Evolutionary conservation across 1,140 invertebrate species (phyloP).

Genomic region (Carposina sasakii): DNA sequence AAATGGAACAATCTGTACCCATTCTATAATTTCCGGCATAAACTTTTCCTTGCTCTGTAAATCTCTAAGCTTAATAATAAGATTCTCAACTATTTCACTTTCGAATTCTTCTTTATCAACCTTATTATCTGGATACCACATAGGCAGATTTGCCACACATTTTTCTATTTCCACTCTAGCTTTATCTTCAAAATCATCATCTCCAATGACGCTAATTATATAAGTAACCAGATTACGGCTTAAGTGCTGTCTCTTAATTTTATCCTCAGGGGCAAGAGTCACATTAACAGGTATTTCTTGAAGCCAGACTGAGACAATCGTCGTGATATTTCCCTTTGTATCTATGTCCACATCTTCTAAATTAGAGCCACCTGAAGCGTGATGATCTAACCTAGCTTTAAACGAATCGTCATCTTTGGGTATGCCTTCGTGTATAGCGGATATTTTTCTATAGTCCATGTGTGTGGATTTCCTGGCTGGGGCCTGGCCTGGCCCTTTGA

Average conservation of each 20-base stretch:
- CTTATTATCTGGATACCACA: conserved; percentile 26
- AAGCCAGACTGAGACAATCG: too few species aligned
- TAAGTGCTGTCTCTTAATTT: conserved; percentile 18
- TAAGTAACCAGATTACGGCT: too few species aligned
- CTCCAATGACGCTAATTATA: conserved; percentile 18
- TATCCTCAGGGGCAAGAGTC: conserved; percentile 13
- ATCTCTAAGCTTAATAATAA: conserved; percentile 18
- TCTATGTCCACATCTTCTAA: too few species aligned
- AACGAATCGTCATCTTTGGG: too few species aligned
- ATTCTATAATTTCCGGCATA: conserved; percentile 12
- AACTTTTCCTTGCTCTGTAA: conserved; percentile 12
- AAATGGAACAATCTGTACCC: neutral
- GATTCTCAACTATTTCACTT: conserved; percentile 18
- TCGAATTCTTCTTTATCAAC: conserved; percentile 18
- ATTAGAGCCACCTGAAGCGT: too few species aligned
- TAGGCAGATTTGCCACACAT: conserved; percentile 25
- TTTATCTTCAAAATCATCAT: conserved; percentile 22
- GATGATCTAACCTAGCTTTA: too few species aligned
- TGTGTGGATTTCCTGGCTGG: too few species aligned
- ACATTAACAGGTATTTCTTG: conserved; percentile 26
- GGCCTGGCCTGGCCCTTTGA: too few species aligned
- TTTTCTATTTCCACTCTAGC: conserved; percentile 19
- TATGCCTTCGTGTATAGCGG: too few species aligned
- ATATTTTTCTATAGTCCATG: too few species aligned
- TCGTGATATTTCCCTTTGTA: too few species aligned